Conservation (phyloP, 2,797 vertebrate species). For the Myiotriccus ornatus region DNA sequence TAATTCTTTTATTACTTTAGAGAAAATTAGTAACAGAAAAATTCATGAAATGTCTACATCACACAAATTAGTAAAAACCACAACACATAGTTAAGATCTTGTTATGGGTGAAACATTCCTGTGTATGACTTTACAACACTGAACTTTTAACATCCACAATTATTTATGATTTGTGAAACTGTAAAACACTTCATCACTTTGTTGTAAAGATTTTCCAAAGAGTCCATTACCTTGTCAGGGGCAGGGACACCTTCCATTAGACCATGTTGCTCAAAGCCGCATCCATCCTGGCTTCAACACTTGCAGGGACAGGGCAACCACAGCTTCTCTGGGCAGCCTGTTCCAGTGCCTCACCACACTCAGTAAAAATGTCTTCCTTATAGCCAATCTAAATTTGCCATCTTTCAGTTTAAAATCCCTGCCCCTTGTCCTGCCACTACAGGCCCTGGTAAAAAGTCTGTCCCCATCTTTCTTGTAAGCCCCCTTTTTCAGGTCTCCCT, state of each 20-base stretch:
- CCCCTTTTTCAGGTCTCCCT: neutral
- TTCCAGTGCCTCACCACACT: neutral
- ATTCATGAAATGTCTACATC: neutral
- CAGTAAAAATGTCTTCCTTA: neutral
- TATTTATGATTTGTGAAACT: neutral
- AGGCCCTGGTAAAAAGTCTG: neutral
- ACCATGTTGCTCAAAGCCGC: neutral
- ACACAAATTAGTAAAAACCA: neutral
- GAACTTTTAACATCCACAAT: neutral
- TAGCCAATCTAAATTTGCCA: neutral
- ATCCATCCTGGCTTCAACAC: neutral
- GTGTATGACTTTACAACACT: neutral
- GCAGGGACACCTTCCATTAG: neutral
- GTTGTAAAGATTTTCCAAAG: neutral
- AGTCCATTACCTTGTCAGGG: neutral
- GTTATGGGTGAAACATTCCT: neutral
- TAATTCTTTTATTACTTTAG: neutral
- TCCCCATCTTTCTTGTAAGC: neutral
- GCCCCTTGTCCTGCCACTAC: neutral
- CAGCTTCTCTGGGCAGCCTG: neutral
- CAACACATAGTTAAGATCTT: neutral
- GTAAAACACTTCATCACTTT: neutral
- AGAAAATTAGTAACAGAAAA: slow-evolving; percentile 28
- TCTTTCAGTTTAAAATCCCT: neutral
- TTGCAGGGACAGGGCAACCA: neutral